A percentile compares a stretch with the other conserved stretches of the same genome.
Evolutionary conservation across 2,113 vertebrate genomes (phyloP).

Genomic region (Neodon shergylaensis): DNA sequence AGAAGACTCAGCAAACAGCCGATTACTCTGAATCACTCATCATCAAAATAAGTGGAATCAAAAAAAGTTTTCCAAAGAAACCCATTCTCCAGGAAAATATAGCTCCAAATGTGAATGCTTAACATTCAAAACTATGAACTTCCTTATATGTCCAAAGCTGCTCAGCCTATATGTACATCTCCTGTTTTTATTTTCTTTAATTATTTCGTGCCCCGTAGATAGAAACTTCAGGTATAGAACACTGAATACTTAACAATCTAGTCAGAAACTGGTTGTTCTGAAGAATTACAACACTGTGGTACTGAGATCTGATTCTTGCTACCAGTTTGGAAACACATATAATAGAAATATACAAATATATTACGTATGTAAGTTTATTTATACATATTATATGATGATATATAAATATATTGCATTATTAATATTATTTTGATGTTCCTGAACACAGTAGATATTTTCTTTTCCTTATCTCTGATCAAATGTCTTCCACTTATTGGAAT

Average conservation of each 20-base stretch:
- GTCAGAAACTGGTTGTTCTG: neutral
- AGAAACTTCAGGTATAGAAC: neutral
- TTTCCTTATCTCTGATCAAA: constrained; percentile 60
- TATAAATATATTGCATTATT: neutral
- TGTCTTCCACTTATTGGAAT: constrained; percentile 42
- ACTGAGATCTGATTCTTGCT: neutral
- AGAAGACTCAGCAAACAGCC: neutral
- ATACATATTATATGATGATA: neutral
- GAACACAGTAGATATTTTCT: neutral
- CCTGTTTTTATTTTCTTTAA: neutral
- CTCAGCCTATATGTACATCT: neutral
- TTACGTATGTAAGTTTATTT: neutral
- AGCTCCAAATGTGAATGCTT: neutral
- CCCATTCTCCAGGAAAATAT: neutral
- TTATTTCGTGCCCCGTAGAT: neutral
- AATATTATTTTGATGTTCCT: neutral
- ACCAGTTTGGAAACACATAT: constrained; percentile 34
- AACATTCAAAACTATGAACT: constrained; percentile 26
- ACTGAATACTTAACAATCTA: neutral
- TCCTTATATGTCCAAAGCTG: neutral
- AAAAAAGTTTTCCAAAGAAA: neutral
- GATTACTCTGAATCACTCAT: neutral
- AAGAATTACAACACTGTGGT: neutral
- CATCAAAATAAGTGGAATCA: constrained; percentile 26
- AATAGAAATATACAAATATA: neutral